Conservation (phyloP, 2,113 vertebrate genomes). For the Fulica atra region DNA sequence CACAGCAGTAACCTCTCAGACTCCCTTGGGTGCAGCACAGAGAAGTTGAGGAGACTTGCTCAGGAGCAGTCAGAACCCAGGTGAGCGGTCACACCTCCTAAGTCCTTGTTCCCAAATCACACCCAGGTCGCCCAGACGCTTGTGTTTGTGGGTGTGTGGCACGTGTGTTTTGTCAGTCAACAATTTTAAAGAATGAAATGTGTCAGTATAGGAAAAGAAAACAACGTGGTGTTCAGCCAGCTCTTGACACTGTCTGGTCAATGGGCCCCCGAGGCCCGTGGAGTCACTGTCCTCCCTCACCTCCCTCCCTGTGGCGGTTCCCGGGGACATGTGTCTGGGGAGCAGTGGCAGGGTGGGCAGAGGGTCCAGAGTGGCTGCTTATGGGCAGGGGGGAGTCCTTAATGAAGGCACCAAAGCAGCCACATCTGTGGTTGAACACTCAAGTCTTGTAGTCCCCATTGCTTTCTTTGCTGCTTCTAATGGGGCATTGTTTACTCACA, state of each 20-base stretch:
- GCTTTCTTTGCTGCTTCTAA: conserved; percentile 78
- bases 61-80: background rate
- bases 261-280: fast-evolving
- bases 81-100: background rate
- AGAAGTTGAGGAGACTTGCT: background rate
- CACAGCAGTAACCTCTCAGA: background rate
- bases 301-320: too few species aligned
- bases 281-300: too few species aligned
- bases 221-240: too few species aligned
- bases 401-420: conserved; percentile 42
- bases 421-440: conserved; percentile 74
- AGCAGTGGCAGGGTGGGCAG: background rate
- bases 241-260: fast-evolving
- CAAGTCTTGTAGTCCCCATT: conserved; percentile 41
- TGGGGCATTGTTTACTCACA: conserved; percentile 81
- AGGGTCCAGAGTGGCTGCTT: too few species aligned
- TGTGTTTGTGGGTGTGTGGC: background rate
- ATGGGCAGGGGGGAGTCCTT: background rate
- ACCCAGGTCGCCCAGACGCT: background rate
- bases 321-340: too few species aligned
- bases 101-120: background rate
- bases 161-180: fast-evolving
- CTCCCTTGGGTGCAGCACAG: background rate
- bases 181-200: background rate
- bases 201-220: fast-evolving